These are phyloP conservation scores for Rhodeus uyekii DNA, from an alignment of 2,797 vertebrate species.

Conservation along the genomic window DNA sequence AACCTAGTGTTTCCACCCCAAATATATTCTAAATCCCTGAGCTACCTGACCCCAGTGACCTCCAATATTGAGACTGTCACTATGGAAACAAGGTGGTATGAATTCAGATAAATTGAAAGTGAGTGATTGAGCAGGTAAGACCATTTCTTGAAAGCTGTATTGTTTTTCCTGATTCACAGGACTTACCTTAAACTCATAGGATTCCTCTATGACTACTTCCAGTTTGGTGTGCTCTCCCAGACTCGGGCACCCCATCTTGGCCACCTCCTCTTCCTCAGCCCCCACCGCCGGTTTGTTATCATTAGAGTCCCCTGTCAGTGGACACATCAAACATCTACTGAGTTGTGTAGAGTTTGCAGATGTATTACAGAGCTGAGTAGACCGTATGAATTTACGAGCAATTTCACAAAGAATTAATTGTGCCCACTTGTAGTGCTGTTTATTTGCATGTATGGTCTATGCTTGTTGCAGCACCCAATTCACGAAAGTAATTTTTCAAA, in stretches of 20 bases:
- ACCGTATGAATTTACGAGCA: neutral
- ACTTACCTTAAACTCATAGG: conserved; percentile 87
- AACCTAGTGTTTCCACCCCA: conserved; percentile 15
- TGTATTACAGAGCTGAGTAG: neutral
- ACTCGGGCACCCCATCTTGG: conserved; percentile 82
- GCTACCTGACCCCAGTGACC: conserved; percentile 2
- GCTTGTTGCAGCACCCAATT: neutral
- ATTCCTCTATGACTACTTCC: conserved; percentile 87
- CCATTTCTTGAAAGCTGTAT: neutral
- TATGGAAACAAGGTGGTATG: neutral
- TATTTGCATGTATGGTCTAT: neutral
- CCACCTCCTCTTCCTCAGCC: conserved; percentile 72
- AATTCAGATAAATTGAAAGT: neutral
- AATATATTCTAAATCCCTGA: conserved; percentile 37
- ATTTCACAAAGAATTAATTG: neutral
- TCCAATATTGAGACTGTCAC: conserved; percentile 15
- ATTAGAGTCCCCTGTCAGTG: conserved; percentile 77
- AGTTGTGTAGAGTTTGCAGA: neutral
- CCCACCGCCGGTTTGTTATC: conserved; percentile 79
- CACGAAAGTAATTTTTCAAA: conserved; percentile 10
- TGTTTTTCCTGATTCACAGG: neutral
- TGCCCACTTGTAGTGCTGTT: too few relatives aligned
- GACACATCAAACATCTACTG: neutral
- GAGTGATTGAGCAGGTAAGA: neutral
- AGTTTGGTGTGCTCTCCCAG: conserved; percentile 83